phyloP scores from a whole-genome alignment of 2,797 vertebrate genomes.

The Choloepus didactylus region DNA sequence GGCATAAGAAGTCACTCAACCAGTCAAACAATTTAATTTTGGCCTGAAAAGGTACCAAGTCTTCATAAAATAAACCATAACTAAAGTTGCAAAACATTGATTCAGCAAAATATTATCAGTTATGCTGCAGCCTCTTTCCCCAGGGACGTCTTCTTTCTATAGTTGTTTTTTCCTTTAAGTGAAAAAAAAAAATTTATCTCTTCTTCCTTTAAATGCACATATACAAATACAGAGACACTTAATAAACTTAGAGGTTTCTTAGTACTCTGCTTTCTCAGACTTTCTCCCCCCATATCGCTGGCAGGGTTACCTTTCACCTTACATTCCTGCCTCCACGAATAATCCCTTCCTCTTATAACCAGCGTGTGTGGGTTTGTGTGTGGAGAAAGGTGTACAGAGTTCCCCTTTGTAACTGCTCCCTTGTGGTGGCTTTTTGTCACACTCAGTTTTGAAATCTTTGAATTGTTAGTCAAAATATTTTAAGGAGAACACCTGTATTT shows the following conservation, averaged over 20 bases:
- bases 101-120: constrained; percentile 57
- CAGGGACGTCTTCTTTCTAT: background rate
- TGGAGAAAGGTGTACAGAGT: background rate
- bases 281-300: background rate
- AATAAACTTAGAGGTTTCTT: background rate
- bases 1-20: background rate
- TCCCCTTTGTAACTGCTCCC: background rate
- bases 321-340: background rate
- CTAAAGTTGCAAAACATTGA: background rate
- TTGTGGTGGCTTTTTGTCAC: background rate
- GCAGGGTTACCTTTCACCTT: background rate
- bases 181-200: background rate
- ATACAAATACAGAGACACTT: background rate
- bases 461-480: background rate
- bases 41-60: background rate
- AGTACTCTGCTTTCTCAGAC: background rate
- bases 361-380: no score
- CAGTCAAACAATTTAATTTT: background rate
- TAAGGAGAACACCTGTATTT: background rate
- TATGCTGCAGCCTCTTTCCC: constrained; percentile 21
- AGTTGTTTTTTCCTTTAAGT: background rate
- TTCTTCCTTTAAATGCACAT: background rate
- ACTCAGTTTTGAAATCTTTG: background rate
- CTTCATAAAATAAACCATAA: constrained; percentile 5
- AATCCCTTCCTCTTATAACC: background rate